Evolutionary conservation across 1,140 invertebrate species (phyloP), one percentile per base, ranked within the genome.

Genomic region (Orius laevigatus): DNA sequence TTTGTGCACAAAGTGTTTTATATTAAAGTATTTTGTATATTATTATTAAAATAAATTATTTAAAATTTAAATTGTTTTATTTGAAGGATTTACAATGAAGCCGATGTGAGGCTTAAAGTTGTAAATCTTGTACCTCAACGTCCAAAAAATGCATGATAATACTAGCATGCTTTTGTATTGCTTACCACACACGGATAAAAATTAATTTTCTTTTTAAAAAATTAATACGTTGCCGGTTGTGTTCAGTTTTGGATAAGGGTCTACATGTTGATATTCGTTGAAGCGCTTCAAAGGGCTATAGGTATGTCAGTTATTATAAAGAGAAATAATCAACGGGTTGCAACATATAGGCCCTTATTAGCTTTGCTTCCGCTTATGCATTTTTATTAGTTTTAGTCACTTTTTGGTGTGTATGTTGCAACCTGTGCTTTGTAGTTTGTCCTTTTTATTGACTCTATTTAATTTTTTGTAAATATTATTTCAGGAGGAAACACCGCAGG

Each of bases 401-500:
- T 18, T 19, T 42, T 10, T 45, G 43, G 20, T 25, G 43, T 32
- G 20, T 48, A 48, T 48, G 46, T 48, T 48, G 46, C 46, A 48
- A 48, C 35, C 39, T 36, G 11, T 9, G 32, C 14, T 39, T 48
- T 48, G n/a, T 39, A 48, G 35, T 41, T 41, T 41, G 39, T 41
- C 11, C 36, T 33, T 15, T 36, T 31, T 36, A 32, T 33, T 34
- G 10, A 33, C 25, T 19, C 31, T 44, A 33, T 31, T 5, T 35
- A 12, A 33, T 33, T 25, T 46, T 57, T 59, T 55, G 53, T 41
- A 57, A 61, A 61, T 67, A 70, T 69, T 73, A 67, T 87, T 84
- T 63, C 73, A 97, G 91, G 93, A 97, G 70, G 92, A 96, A 74
- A 96, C 92, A 36, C 91, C 90, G 41, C 92, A 96, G 71, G 91